Evolutionary conservation across 2,888 invertebrate genomes (phyloP).

Genomic region (Nomada goodeniana): DNA sequence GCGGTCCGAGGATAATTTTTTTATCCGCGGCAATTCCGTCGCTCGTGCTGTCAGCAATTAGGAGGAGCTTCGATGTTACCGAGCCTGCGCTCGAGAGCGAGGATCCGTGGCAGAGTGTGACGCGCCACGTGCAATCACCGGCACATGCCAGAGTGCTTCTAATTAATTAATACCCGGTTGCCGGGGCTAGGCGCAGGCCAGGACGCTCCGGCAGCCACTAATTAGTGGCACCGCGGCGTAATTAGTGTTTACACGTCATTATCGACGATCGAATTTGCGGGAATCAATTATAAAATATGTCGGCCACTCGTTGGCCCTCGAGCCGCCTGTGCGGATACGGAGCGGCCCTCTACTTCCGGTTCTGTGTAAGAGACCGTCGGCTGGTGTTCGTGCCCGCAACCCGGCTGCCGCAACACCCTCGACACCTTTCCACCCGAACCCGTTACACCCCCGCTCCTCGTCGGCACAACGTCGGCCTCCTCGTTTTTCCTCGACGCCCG

Average conservation of each 20-base stretch:
- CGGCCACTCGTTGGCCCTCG: constrained; percentile 68
- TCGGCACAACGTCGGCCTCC: constrained; percentile 29
- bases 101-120: constrained; percentile 50
- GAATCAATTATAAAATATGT: constrained; percentile 76
- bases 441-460: neutral
- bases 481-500: constrained; percentile 27
- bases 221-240: constrained; percentile 81
- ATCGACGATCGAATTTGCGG: constrained; percentile 74
- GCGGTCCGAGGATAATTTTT: neutral
- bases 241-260: constrained; percentile 81
- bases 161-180: constrained; percentile 83
- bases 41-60: constrained; percentile 80
- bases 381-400: constrained; percentile 38
- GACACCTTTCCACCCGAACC: constrained; percentile 49
- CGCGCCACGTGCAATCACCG: constrained; percentile 59
- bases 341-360: constrained; percentile 13
- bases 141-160: constrained; percentile 78
- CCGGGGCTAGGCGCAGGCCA: constrained; percentile 68
- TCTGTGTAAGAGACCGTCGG: constrained; percentile 11
- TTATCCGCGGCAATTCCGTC: constrained; percentile 30
- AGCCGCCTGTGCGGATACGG: constrained; percentile 38
- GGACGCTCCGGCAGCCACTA: constrained; percentile 76
- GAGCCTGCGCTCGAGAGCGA: constrained; percentile 27
- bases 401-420: constrained; percentile 50
- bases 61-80: constrained; percentile 60